A percentile compares a stretch with the other conserved stretches of the same genome.
Conservation (phyloP, 1,140 invertebrate genomes). For the Trialeurodes vaporariorum region DNA sequence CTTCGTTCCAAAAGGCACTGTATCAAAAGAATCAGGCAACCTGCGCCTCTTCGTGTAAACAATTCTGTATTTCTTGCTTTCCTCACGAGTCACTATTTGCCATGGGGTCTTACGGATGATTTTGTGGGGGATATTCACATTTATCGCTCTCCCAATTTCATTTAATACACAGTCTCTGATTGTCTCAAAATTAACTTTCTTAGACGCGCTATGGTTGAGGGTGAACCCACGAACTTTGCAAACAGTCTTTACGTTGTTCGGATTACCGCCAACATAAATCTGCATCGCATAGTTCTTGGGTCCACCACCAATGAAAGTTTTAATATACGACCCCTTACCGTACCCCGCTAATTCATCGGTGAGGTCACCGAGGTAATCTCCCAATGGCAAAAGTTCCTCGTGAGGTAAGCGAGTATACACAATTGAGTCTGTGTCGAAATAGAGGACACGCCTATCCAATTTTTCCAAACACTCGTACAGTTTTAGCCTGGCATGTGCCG, state of each 20-base stretch:
- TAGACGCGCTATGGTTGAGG: conserved; percentile 17
- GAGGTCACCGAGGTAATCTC: conserved; percentile 29
- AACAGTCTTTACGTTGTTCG: conserved; percentile 2
- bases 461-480: conserved; percentile 32
- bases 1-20: background rate
- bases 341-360: conserved; percentile 27
- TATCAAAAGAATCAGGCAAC: background rate
- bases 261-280: conserved; percentile 9
- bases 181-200: too few relatives aligned
- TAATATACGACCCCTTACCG: conserved; percentile 26
- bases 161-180: conserved; percentile 25
- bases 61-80: background rate
- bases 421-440: conserved; percentile 35
- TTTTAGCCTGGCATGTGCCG: conserved; percentile 33
- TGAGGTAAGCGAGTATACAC: conserved; percentile 23
- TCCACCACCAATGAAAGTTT: conserved; percentile 26
- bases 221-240: conserved; percentile 24
- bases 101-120: background rate
- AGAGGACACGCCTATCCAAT: conserved; percentile 28
- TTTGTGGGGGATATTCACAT: background rate
- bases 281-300: conserved; percentile 29
- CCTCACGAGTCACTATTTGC: background rate
- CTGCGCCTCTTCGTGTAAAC: background rate
- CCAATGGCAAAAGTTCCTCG: conserved; percentile 14
- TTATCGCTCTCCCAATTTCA: conserved; percentile 16